Evolutionary conservation across 2,113 vertebrate species (phyloP), one percentile per base, ranked within the genome.

Genomic region (Athene cunicularia): DNA sequence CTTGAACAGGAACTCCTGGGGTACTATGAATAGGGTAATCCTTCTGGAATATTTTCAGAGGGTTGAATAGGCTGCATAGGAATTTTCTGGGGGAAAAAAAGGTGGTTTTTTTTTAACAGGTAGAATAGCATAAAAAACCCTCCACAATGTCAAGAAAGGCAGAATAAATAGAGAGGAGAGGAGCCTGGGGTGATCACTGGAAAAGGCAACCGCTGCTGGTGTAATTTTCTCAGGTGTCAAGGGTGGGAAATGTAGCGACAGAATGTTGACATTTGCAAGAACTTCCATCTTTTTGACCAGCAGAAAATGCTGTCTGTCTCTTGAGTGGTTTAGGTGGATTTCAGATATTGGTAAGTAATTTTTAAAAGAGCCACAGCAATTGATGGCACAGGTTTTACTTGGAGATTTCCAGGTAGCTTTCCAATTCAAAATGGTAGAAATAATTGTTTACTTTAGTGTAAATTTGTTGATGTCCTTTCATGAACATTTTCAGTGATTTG

Each of bases 391-490:
- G 6, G 24, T 86, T 79, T 82, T 68, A n/a, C 55, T 41, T 63
- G 26, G 12, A 55, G 21, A 10, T 43, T 70, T 84, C 60, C 41
- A 55, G 19, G 37, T 84, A 75, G 41, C 33, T 59, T 59, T 89
- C 22, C 2, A 21, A 75, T 66, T 37, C 30, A 56, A 32, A 94
- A 41, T 27, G 27, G 23, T 37, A 64, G 30, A 85, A 94, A 43
- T 41, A 64, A 24, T 39, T 33, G 16, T 75, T 80, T 67, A 19
- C 11, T 33, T 77, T 28, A 47, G 55, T 2, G 8, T 23, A 5
- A 21, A 3, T 8, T 30, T 11, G 22, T 53, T 83, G 12, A 9
- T 10, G 0, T 56, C n/a, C n/a, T n/a, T n/a, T 47, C 19, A 10
- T 6, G 26, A 63, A 16, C 19, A 8, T 11, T 81, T 83, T 47